Evolutionary conservation across 64 coral and sea anemone species (phyloP).

Genomic region (Montipora efflorescens): DNA sequence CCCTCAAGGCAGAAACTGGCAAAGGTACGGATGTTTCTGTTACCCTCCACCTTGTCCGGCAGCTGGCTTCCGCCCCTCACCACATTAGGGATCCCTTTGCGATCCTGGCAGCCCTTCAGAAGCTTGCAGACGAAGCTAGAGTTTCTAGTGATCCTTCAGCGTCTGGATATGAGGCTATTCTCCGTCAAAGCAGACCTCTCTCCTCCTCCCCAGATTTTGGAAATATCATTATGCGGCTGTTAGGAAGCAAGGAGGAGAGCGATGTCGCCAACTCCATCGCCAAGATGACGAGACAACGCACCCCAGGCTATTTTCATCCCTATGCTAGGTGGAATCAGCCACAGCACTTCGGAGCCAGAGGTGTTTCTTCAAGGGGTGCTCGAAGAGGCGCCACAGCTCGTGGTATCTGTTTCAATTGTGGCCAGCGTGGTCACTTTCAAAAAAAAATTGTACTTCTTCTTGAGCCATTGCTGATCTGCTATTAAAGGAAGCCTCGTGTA

Average conservation of each 20-base stretch:
- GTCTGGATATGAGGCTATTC: conserved; percentile 47
- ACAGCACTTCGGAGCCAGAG: no score
- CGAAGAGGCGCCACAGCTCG: background rate
- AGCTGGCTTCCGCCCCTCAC: conserved; percentile 34
- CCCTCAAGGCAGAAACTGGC: conserved; percentile 16
- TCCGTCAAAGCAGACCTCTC: conserved; percentile 39
- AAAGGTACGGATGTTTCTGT: conserved; percentile 4
- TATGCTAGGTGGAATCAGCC: conserved; percentile 5
- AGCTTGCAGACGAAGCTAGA: conserved; percentile 59
- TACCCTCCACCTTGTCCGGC: conserved; percentile 33
- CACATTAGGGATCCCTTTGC: conserved; percentile 7
- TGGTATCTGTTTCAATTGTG: conserved; percentile 12
- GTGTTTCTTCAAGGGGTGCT: background rate
- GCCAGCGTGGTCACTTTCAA: conserved; percentile 34
- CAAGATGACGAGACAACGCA: conserved; percentile 23
- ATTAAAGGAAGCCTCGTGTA: background rate
- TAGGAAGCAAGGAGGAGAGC: conserved; percentile 56
- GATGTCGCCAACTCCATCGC: conserved; percentile 46
- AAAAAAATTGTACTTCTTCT: background rate
- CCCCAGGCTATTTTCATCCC: background rate
- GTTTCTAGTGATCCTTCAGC: conserved; percentile 34
- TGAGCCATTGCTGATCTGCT: background rate
- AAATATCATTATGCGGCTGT: conserved; percentile 38
- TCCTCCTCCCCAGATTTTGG: conserved; percentile 20
- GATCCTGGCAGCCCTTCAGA: conserved; percentile 40